Evolutionary conservation across 2,113 vertebrate genomes (phyloP).

Genomic region (Furnarius figulus): DNA sequence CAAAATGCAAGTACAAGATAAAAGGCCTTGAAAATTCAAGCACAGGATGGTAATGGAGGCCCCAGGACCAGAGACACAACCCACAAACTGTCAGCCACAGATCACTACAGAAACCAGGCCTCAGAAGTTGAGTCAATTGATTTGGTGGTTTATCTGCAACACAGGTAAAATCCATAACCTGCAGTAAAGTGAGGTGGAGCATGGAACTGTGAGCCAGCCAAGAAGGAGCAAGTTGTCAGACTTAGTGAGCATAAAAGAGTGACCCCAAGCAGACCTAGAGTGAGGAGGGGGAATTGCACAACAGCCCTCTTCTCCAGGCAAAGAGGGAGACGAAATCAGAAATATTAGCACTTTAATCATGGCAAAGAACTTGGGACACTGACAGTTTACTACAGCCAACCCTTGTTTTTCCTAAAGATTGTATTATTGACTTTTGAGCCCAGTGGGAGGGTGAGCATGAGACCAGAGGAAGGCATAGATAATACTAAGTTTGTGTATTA

Average conservation of each 20-base stretch:
- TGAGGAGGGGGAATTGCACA: not conserved
- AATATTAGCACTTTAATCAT: not conserved
- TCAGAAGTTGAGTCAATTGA: not conserved
- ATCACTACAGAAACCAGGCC: not conserved
- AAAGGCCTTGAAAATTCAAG: not conserved
- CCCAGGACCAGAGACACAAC: not conserved
- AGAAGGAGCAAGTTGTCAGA: not conserved
- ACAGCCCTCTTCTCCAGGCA: not conserved
- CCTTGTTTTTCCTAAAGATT: not conserved
- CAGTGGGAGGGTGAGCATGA: not conserved
- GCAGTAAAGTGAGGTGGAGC: not conserved
- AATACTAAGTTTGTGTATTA: not conserved
- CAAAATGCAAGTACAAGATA: not conserved
- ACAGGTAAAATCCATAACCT: not conserved
- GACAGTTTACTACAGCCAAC: not conserved
- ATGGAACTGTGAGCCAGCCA: not conserved
- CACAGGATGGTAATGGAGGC: not conserved
- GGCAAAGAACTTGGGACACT: not conserved
- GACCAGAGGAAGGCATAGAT: not conserved
- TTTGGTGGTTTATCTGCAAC: not conserved
- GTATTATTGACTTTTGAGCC: not conserved
- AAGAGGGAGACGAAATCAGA: not conserved
- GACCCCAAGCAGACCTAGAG: not conserved
- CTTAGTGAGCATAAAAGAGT: not conserved
- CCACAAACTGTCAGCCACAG: not conserved